Conservation (phyloP, 2,113 vertebrate species). For the Colossoma macropomum region DNA sequence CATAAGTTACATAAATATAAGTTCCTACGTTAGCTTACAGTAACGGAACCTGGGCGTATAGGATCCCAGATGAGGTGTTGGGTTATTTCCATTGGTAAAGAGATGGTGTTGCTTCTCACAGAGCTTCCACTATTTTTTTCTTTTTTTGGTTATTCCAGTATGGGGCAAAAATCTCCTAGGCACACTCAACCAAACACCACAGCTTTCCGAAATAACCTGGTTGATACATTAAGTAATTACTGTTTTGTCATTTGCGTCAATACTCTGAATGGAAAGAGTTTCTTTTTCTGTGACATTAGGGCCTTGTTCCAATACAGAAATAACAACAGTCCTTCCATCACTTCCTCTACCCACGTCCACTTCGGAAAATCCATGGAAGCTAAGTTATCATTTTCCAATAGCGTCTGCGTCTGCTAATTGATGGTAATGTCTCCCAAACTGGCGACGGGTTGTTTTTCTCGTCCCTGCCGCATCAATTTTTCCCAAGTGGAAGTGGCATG, state of each 20-base stretch:
- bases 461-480: constrained; percentile 1
- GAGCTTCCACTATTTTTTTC: neutral
- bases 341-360: neutral
- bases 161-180: neutral
- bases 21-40: too few species aligned
- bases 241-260: neutral
- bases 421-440: neutral
- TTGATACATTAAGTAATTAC: too few species aligned
- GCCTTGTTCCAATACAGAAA: constrained; percentile 9
- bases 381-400: constrained; percentile 19
- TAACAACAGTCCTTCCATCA: neutral
- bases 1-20: too few species aligned
- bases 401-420: neutral
- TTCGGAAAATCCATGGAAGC: constrained; percentile 9
- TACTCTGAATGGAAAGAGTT: constrained; percentile 4
- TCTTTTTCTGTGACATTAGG: neutral
- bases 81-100: neutral
- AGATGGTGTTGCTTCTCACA: neutral
- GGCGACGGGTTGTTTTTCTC: neutral
- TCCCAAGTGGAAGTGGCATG: constrained; percentile 1
- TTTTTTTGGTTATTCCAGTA: neutral
- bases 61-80: neutral
- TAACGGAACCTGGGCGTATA: too few species aligned
- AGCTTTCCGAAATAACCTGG: too few species aligned
- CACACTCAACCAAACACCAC: neutral